Conservation (phyloP, 2,888 invertebrate genomes). For the Drosophila neotestacea region DNA sequence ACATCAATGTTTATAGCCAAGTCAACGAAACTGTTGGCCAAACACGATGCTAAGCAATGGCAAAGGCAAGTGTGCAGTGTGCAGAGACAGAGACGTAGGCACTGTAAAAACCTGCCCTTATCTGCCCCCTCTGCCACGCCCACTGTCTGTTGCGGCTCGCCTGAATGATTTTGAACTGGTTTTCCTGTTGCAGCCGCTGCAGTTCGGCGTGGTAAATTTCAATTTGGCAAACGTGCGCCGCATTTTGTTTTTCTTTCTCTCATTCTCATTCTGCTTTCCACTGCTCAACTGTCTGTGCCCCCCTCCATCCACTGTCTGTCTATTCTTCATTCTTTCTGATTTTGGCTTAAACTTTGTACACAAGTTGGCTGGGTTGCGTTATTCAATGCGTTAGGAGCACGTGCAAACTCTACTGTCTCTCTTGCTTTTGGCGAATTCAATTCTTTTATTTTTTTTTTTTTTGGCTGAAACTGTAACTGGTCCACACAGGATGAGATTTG, state of each 20-base stretch:
- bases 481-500: slow-evolving; percentile 7
- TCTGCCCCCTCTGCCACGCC: background rate
- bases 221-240: slow-evolving; percentile 67
- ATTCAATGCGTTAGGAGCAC: slow-evolving; percentile 56
- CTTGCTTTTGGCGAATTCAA: slow-evolving; percentile 35
- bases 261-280: background rate
- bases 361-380: slow-evolving; percentile 40
- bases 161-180: slow-evolving; percentile 43
- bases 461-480: slow-evolving; percentile 11
- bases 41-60: slow-evolving; percentile 30
- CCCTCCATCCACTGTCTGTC: background rate
- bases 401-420: slow-evolving; percentile 27
- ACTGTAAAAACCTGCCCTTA: slow-evolving; percentile 13
- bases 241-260: slow-evolving; percentile 35
- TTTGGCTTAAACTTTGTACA: slow-evolving; percentile 27
- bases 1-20: slow-evolving; percentile 62
- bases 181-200: slow-evolving; percentile 30
- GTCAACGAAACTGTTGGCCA: slow-evolving; percentile 49
- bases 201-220: slow-evolving; percentile 61
- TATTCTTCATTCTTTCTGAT: slow-evolving; percentile 5
- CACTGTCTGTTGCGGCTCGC: slow-evolving; percentile 35
- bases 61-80: background rate
- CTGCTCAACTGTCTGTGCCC: background rate
- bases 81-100: background rate
- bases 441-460: slow-evolving; percentile 24